Evolutionary conservation across 2,888 invertebrate genomes (phyloP).

Genomic region (Xestoiulus laeticollis): DNA sequence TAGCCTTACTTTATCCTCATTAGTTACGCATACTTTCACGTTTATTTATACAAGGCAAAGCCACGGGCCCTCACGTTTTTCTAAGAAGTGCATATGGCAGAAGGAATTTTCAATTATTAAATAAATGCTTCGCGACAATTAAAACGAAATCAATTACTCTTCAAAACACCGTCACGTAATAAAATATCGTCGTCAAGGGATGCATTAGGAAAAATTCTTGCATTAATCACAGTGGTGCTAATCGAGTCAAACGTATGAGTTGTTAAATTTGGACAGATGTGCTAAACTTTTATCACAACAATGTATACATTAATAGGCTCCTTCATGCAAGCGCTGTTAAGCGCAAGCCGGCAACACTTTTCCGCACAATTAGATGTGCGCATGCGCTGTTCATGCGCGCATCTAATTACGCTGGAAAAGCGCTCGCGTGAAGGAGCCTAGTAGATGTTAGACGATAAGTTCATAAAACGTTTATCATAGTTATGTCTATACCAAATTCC

Average conservation of each 20-base stretch:
- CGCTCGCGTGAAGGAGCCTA: no score
- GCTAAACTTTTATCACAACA: neutral
- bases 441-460: neutral
- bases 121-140: neutral
- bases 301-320: no score
- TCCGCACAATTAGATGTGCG: no score
- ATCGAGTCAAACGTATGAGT: neutral
- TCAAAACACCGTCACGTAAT: neutral
- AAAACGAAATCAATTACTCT: neutral
- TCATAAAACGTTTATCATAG: neutral
- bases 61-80: neutral
- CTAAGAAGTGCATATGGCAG: neutral
- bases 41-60: neutral
- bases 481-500: neutral
- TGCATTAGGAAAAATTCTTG: neutral
- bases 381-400: no score
- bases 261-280: neutral
- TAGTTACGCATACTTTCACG: conserved; percentile 5
- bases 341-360: no score
- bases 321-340: no score
- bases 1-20: neutral
- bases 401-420: no score
- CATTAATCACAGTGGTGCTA: neutral
- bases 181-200: neutral
- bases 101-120: neutral